phyloP scores from a whole-genome alignment of 2,888 invertebrate species.

The Thera britannica region DNA sequence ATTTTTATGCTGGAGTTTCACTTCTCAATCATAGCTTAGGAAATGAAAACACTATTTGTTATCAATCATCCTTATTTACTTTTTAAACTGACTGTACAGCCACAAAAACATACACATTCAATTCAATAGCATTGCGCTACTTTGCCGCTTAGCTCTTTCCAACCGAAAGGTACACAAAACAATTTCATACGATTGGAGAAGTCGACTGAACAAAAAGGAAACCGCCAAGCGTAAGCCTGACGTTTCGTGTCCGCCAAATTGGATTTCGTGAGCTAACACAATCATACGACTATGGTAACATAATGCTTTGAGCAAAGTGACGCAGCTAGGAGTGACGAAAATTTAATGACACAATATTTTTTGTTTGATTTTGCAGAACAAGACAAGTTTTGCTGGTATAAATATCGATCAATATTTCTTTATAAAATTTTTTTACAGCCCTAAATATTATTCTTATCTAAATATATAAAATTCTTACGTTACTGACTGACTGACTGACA shows the following conservation, averaged over 20 bases:
- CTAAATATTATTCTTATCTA: too few relatives aligned
- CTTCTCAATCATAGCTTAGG: not conserved
- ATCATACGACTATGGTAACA: conserved; percentile 4
- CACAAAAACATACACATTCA: not conserved
- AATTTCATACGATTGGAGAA: conserved; percentile 34
- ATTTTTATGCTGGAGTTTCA: too few relatives aligned
- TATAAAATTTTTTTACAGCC: too few relatives aligned
- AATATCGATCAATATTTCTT: too few relatives aligned
- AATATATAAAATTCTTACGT: too few relatives aligned
- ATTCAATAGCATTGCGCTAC: conserved; percentile 8
- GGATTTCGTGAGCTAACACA: conserved; percentile 19
- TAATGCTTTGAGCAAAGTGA: not conserved
- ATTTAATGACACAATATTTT: not conserved
- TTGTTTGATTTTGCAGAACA: too few relatives aligned
- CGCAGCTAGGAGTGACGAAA: not conserved
- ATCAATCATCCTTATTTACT: too few relatives aligned
- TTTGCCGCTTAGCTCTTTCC: conserved; percentile 21
- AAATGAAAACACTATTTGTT: too few relatives aligned
- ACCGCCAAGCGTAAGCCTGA: conserved; percentile 20
- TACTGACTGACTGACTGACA: too few relatives aligned
- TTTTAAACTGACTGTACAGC: too few relatives aligned
- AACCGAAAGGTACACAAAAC: conserved; percentile 27
- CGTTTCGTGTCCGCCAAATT: conserved; percentile 25
- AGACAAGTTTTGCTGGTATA: too few relatives aligned
- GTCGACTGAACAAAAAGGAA: conserved; percentile 22